Percentiles rank a stretch among this genome's conserved stretches.
Evolutionary conservation across 2,888 invertebrate genomes (phyloP).

Genomic region (Anoncus sp.): DNA sequence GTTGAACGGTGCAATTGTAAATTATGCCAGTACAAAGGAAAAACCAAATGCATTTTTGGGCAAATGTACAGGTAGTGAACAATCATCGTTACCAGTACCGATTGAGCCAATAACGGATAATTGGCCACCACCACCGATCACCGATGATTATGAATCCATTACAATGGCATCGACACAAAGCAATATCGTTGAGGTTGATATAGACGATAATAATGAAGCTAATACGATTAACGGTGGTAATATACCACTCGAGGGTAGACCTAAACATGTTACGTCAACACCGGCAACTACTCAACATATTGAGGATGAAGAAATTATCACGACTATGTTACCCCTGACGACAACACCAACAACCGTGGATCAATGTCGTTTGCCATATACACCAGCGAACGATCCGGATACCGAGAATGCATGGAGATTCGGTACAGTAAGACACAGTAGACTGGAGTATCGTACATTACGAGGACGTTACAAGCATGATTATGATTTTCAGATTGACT

Average conservation of each 20-base stretch:
- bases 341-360: conserved; percentile 76
- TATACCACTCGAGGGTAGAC: conserved; percentile 60
- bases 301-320: conserved; percentile 81
- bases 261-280: neutral
- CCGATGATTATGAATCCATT: conserved; percentile 49
- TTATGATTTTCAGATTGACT: conserved; percentile 90
- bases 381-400: conserved; percentile 84
- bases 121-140: conserved; percentile 63
- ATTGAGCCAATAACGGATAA: conserved; percentile 64
- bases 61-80: conserved; percentile 84
- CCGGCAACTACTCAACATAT: conserved; percentile 8
- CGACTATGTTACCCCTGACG: conserved; percentile 77
- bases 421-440: conserved; percentile 88
- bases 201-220: conserved; percentile 43
- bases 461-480: conserved; percentile 86
- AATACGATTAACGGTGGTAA: neutral
- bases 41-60: conserved; percentile 86
- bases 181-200: conserved; percentile 55
- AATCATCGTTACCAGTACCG: conserved; percentile 64
- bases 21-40: conserved; percentile 89
- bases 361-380: conserved; percentile 84
- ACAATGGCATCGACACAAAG: conserved; percentile 47
- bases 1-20: conserved; percentile 91
- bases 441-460: conserved; percentile 88
- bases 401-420: conserved; percentile 86